phyloP scores from a whole-genome alignment of 2,888 invertebrate genomes.

The Alloplasta piceator region DNA sequence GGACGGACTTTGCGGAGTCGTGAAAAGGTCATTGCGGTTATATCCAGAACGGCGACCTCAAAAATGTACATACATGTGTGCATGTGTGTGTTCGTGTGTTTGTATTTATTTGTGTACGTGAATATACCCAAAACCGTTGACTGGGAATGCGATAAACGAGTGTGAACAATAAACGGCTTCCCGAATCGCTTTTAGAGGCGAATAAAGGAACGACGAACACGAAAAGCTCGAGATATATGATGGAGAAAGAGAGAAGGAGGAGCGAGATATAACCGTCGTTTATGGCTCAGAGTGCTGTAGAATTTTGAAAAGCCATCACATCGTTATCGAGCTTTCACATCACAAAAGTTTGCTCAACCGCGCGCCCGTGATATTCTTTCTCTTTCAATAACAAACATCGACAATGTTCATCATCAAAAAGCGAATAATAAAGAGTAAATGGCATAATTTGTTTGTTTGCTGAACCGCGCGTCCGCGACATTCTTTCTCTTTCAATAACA shows the following conservation, averaged over 20 bases:
- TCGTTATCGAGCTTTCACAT: too few relatives aligned
- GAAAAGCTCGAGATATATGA: neutral
- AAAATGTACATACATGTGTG: neutral
- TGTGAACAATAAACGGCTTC: slow-evolving; percentile 63
- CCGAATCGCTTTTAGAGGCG: slow-evolving; percentile 46
- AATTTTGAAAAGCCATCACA: slow-evolving; percentile 3
- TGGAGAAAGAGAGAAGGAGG: neutral
- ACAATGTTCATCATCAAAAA: too few relatives aligned
- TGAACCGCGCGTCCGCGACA: too few relatives aligned
- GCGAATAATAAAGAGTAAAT: too few relatives aligned
- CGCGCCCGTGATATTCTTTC: too few relatives aligned
- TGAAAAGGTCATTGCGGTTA: slow-evolving; percentile 12
- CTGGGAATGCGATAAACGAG: slow-evolving; percentile 55
- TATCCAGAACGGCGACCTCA: slow-evolving; percentile 27
- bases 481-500: too few relatives aligned
- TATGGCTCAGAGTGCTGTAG: slow-evolving; percentile 13
- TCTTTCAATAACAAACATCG: too few relatives aligned
- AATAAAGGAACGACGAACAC: slow-evolving; percentile 34
- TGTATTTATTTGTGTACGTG: too few relatives aligned
- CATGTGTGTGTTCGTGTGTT: slow-evolving; percentile 5
- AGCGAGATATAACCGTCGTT: slow-evolving; percentile 23
- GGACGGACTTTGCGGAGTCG: slow-evolving; percentile 38
- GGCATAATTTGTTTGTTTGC: too few relatives aligned
- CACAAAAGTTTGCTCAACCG: too few relatives aligned
- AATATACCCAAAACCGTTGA: slow-evolving; percentile 24